Conservation (phyloP, 2,888 invertebrate genomes). For the Lepidochrysops patricia region DNA sequence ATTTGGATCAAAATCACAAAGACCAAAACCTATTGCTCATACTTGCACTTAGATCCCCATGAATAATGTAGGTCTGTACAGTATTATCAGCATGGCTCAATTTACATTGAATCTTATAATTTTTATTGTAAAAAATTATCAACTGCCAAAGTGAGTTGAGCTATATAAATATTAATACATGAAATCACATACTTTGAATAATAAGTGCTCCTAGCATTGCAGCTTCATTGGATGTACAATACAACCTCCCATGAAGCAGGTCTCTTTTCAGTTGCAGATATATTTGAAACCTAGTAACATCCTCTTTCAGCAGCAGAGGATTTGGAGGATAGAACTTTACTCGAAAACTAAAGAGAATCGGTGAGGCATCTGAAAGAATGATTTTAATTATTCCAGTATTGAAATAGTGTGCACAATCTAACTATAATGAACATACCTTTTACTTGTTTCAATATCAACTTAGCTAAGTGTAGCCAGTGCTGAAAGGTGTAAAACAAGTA, state of each 20-base stretch:
- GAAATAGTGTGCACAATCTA: neutral
- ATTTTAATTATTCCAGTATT: neutral
- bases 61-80: too few species aligned
- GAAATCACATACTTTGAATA: slow-evolving; percentile 85
- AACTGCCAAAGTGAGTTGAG: too few species aligned
- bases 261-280: slow-evolving; percentile 95
- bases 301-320: slow-evolving; percentile 93
- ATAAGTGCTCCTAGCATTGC: slow-evolving; percentile 93
- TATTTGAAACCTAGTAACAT: slow-evolving; percentile 95
- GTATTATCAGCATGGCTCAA: too few species aligned
- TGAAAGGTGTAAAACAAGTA: slow-evolving; percentile 59
- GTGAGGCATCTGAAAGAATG: slow-evolving; percentile 84
- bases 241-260: slow-evolving; percentile 93
- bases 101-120: too few species aligned
- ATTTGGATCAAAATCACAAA: too few species aligned
- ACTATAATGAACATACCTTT: slow-evolving; percentile 90
- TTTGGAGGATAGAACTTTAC: slow-evolving; percentile 98
- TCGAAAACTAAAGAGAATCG: slow-evolving; percentile 94
- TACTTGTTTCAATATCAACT: slow-evolving; percentile 92
- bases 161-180: neutral
- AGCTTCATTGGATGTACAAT: slow-evolving; percentile 92
- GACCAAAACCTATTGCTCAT: too few species aligned
- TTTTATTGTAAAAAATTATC: too few species aligned
- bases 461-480: slow-evolving; percentile 96
- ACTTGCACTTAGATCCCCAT: too few species aligned